Evolutionary conservation across 1,140 invertebrate species (phyloP).

Genomic region (Gonioctena quinquepunctata): DNA sequence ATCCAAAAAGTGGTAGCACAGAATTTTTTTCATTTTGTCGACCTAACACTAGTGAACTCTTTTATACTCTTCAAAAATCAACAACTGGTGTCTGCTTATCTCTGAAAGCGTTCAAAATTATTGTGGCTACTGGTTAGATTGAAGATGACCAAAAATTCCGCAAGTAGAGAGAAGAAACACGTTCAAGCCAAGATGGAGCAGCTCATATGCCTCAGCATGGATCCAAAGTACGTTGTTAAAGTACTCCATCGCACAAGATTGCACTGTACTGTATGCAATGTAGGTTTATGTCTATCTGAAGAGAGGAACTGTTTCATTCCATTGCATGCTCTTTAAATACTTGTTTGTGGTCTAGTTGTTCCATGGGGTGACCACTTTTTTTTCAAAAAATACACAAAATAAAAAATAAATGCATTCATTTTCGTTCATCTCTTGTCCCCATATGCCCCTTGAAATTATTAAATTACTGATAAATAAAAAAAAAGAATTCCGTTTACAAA

Average conservation of each 20-base stretch:
- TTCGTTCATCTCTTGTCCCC: background rate
- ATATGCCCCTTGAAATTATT: background rate
- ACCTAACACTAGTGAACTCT: too few relatives aligned
- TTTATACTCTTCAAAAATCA: too few relatives aligned
- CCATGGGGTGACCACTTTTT: background rate
- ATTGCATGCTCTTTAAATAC: background rate
- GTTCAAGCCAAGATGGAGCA: too few relatives aligned
- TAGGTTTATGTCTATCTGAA: conserved; percentile 4
- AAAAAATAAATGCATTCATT: background rate
- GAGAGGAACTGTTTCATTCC: background rate
- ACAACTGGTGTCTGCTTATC: too few relatives aligned
- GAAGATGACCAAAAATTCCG: too few relatives aligned
- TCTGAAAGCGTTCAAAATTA: too few relatives aligned
- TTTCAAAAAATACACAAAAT: background rate
- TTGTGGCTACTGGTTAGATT: too few relatives aligned
- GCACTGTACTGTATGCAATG: conserved; percentile 3
- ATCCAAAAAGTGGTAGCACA: too few relatives aligned
- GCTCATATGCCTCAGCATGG: background rate
- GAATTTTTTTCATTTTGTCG: too few relatives aligned
- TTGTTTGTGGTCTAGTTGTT: background rate
- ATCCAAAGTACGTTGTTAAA: background rate
- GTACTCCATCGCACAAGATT: background rate
- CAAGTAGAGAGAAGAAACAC: too few relatives aligned
- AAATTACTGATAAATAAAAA: background rate
- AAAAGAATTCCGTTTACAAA: background rate